Evolutionary conservation across 2,113 vertebrate species (phyloP).

Genomic region (Rissa tridactyla): DNA sequence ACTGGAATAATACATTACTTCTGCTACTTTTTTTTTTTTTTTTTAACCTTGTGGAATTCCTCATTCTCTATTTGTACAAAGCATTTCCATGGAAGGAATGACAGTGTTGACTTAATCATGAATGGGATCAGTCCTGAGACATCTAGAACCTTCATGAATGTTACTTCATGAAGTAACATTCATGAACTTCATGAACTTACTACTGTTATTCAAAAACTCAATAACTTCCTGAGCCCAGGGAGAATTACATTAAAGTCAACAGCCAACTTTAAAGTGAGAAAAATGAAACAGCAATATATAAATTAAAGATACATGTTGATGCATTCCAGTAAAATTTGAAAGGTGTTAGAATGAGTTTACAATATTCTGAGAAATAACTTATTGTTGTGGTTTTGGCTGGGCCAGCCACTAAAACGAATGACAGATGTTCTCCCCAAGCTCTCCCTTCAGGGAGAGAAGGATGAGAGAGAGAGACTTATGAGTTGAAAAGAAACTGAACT

Average conservation of each 20-base stretch:
- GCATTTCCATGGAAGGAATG: neutral
- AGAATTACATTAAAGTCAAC: neutral
- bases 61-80: neutral
- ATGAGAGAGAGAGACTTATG: too few relatives aligned
- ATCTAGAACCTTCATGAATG: neutral
- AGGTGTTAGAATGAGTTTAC: neutral
- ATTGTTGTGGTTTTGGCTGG: neutral
- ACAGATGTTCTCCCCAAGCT: neutral
- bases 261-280: neutral
- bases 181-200: neutral
- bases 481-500: too few relatives aligned
- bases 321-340: neutral
- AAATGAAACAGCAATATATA: neutral
- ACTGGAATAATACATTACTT: neutral
- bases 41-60: neutral
- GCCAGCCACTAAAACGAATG: neutral
- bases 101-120: neutral
- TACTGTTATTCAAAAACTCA: neutral
- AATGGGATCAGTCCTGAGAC: neutral
- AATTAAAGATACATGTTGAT: neutral
- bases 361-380: neutral
- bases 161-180: too few relatives aligned
- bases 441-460: neutral
- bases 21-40: fast-evolving
- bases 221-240: neutral